Conservation (phyloP, 2,888 invertebrate genomes). For the Limnephilus auricula region DNA sequence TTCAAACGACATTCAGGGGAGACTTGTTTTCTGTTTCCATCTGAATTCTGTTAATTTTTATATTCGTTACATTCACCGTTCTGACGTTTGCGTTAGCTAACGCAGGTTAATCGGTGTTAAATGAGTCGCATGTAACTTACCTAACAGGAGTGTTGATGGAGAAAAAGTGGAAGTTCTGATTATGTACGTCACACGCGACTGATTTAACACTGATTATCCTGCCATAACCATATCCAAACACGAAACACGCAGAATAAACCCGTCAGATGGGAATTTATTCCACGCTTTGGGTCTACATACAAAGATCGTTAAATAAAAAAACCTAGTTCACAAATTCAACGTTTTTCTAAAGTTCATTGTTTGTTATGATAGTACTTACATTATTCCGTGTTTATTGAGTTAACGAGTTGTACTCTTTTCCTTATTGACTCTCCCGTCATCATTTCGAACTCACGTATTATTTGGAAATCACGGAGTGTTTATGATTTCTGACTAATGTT, state of each 20-base stretch:
- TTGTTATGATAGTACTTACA: background rate
- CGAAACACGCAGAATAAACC: no score
- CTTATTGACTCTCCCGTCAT: background rate
- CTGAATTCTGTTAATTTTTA: background rate
- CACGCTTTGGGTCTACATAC: background rate
- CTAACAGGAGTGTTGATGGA: no score
- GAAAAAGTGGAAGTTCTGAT: no score
- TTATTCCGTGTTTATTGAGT: background rate
- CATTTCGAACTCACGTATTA: background rate
- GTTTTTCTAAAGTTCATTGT: background rate
- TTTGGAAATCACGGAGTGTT: background rate
- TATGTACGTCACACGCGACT: no score
- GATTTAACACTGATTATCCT: no score
- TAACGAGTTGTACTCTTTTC: background rate
- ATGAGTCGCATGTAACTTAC: no score
- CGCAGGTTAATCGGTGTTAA: no score
- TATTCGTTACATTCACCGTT: background rate
- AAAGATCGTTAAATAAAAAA: background rate
- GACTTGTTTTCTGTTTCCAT: background rate
- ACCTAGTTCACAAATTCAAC: background rate
- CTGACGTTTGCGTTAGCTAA: no score
- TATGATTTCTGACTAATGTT: background rate
- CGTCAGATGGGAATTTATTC: background rate
- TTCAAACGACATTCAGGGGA: background rate
- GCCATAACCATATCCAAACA: no score